Percentiles rank a stretch among this genome's conserved stretches.
These are phyloP conservation scores for Venusia cambrica DNA, from an alignment of 2,888 invertebrate genomes.

Conservation along the genomic window DNA sequence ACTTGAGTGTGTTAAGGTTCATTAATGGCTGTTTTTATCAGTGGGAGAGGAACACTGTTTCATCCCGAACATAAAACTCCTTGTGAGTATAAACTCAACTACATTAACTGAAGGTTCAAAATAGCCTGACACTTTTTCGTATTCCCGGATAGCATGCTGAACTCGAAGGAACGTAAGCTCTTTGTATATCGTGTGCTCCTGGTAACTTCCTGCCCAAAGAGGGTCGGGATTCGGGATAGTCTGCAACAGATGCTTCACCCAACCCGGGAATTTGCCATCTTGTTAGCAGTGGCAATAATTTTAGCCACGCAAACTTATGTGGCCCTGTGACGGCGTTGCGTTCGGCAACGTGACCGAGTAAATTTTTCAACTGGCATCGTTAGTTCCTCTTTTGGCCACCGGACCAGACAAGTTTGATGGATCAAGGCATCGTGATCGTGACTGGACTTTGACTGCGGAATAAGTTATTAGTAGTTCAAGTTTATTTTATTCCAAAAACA, in stretches of 20 bases:
- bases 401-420: no score
- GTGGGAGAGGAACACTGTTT: constrained; percentile 2
- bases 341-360: no score
- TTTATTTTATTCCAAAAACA: no score
- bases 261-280: constrained; percentile 8
- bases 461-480: no score
- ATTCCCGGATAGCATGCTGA: constrained; percentile 1
- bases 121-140: constrained; percentile 1
- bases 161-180: constrained; percentile 12
- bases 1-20: neutral
- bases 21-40: constrained; percentile 5
- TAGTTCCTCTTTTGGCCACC: no score
- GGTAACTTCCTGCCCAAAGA: constrained; percentile 41
- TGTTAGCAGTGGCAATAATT: constrained; percentile 3
- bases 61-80: constrained; percentile 5
- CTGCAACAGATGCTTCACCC: constrained; percentile 29
- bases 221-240: constrained; percentile 52
- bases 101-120: neutral
- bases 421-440: no score
- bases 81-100: neutral
- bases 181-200: constrained; percentile 39
- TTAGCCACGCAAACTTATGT: no score
- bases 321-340: no score
- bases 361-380: no score
- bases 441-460: no score